These are phyloP conservation scores for Oncorhynchus keta DNA, from an alignment of 2,113 vertebrate species.

Conservation along the genomic window DNA sequence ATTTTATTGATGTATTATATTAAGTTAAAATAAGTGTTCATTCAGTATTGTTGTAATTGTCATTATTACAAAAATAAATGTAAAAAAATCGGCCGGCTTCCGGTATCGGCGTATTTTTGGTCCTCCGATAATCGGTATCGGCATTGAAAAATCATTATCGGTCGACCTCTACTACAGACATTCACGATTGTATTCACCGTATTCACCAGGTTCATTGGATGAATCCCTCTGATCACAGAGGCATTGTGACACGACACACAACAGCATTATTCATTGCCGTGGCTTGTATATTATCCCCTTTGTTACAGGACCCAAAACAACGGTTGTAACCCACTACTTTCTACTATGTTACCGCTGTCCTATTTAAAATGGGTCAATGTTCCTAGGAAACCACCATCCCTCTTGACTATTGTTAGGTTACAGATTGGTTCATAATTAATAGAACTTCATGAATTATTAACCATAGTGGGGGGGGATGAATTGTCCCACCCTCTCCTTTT, in stretches of 20 bases:
- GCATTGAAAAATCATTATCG: too few species aligned
- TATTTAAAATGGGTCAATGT: constrained; percentile 41
- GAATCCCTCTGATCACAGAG: constrained; percentile 7
- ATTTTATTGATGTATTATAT: too few species aligned
- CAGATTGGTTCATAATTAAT: constrained; percentile 73
- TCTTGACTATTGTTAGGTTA: constrained; percentile 51
- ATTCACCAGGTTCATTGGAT: background rate
- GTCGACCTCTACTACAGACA: too few species aligned
- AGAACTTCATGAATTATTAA: constrained; percentile 65
- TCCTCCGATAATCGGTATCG: too few species aligned
- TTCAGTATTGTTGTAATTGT: too few species aligned
- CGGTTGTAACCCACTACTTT: constrained; percentile 44
- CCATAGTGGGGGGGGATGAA: constrained; percentile 42
- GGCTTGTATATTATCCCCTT: constrained; percentile 36
- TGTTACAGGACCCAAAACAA: constrained; percentile 56
- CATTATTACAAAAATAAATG: too few species aligned
- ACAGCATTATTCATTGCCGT: constrained; percentile 53
- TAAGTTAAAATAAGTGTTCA: too few species aligned
- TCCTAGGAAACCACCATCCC: constrained; percentile 50
- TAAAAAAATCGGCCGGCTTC: too few species aligned
- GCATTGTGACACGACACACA: constrained; percentile 24
- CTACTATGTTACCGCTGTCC: constrained; percentile 30
- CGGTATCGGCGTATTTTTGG: too few species aligned
- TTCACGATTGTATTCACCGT: too few species aligned
- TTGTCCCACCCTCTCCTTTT: constrained; percentile 41